Percentiles rank a stretch among this genome's conserved stretches.
These are phyloP conservation scores for Burhinus bistriatus DNA, from an alignment of 2,113 vertebrate species.

Conservation along the genomic window DNA sequence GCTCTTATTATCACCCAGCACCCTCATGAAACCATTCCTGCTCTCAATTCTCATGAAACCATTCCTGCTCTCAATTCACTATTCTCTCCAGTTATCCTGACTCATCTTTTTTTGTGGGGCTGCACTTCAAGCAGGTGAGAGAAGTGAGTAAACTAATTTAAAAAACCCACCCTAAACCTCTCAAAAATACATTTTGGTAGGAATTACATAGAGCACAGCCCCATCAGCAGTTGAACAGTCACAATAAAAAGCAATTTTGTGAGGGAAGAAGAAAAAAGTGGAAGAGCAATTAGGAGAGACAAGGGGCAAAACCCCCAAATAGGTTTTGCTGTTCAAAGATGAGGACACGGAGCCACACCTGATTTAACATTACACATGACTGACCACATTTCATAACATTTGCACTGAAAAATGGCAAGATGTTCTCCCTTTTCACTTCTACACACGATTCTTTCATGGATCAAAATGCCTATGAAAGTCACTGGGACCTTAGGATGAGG, in stretches of 20 bases:
- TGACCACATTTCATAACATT: background rate
- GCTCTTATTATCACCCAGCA: background rate
- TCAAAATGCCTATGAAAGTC: background rate
- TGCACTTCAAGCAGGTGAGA: background rate
- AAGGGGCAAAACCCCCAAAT: background rate
- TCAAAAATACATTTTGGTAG: background rate
- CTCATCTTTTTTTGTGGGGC: background rate
- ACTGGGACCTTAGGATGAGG: background rate
- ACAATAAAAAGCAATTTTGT: background rate
- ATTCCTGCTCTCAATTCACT: background rate
- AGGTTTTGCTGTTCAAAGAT: background rate
- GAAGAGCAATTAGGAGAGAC: background rate
- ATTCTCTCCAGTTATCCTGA: background rate
- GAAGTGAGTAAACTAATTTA: background rate
- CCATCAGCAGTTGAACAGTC: background rate
- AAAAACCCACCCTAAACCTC: background rate
- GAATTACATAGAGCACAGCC: background rate
- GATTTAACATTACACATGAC: background rate
- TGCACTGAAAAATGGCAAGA: background rate
- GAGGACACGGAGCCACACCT: background rate
- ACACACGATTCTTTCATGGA: background rate
- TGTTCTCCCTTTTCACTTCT: background rate
- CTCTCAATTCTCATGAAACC: background rate
- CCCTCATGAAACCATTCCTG: background rate
- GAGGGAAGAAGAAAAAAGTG: background rate